Percentiles rank a stretch among this genome's conserved stretches.
Evolutionary conservation across 2,113 vertebrate genomes (phyloP).

Genomic region (Dunckerocampus dactyliophorus): DNA sequence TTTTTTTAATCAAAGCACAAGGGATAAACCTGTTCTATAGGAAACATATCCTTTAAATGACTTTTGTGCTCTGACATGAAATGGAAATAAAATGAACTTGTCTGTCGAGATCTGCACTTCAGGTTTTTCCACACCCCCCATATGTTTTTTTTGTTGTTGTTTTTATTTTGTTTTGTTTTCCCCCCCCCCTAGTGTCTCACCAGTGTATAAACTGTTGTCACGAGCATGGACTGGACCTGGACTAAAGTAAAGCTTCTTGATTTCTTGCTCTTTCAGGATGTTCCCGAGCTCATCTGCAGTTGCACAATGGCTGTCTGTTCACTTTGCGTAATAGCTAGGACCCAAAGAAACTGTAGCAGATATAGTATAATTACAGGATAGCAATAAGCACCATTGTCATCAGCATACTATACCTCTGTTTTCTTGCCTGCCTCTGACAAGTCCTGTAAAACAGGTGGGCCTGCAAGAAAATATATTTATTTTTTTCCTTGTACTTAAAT

Average conservation of each 20-base stretch:
- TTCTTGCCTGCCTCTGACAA: conserved; percentile 48
- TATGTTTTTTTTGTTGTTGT: not conserved
- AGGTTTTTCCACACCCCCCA: not conserved
- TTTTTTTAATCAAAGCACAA: too few species aligned
- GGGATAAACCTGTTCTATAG: too few species aligned
- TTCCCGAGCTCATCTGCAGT: conserved; percentile 62
- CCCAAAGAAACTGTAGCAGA: conserved; percentile 65
- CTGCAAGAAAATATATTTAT: conserved; percentile 61
- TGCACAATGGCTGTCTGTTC: conserved; percentile 78
- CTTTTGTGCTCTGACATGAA: too few species aligned
- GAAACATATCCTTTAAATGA: too few species aligned
- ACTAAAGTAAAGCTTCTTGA: not conserved
- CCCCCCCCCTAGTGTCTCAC: not conserved
- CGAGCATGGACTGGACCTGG: not conserved
- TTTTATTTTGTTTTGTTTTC: too few species aligned
- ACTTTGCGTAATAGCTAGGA: conserved; percentile 55
- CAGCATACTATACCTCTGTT: conserved; percentile 45
- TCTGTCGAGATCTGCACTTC: not conserved
- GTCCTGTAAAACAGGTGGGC: conserved; percentile 45
- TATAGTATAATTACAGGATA: conserved; percentile 73
- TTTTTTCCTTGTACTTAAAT: conserved; percentile 66
- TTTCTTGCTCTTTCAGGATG: conserved; percentile 76
- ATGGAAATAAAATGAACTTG: too few species aligned
- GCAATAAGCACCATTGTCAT: conserved; percentile 62
- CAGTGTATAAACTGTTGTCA: not conserved